A percentile compares a stretch with the other conserved stretches of the same genome.
Conservation (phyloP, 2,113 vertebrate genomes). For the Eptatretus burgeri region DNA sequence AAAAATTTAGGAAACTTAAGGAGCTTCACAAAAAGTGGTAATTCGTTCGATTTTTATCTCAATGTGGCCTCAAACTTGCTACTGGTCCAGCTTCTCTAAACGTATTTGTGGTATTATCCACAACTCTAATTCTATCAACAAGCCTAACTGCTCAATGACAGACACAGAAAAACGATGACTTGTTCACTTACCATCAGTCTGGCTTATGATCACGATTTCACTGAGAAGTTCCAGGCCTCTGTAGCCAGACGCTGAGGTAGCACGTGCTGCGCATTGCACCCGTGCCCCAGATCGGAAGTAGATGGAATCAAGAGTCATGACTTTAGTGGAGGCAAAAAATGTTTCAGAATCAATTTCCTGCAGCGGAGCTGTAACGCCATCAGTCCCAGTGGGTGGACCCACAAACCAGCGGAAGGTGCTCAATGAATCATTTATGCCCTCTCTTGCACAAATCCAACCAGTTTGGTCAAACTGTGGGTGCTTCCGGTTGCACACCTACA, state of each 20-base stretch:
- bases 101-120: not conserved
- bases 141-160: too few species aligned
- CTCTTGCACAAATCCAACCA: slow-evolving; percentile 27
- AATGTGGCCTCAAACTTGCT: not conserved
- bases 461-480: slow-evolving; percentile 41
- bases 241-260: slow-evolving; percentile 28
- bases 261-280: slow-evolving; percentile 28
- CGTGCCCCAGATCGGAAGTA: slow-evolving; percentile 40
- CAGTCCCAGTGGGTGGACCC: slow-evolving; percentile 25
- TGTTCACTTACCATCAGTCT: slow-evolving; percentile 23
- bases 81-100: too few species aligned
- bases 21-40: not conserved
- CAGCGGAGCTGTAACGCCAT: slow-evolving; percentile 40
- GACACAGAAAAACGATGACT: not conserved
- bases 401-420: slow-evolving; percentile 36
- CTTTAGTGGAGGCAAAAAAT: slow-evolving; percentile 42
- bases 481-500: slow-evolving; percentile 36
- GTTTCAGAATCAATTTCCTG: slow-evolving; percentile 35
- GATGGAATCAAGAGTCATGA: slow-evolving; percentile 33
- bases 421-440: slow-evolving; percentile 36
- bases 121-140: too few species aligned
- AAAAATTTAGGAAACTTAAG: not conserved
- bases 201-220: slow-evolving; percentile 21
- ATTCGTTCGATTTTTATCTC: too few species aligned
- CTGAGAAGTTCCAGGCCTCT: slow-evolving; percentile 36